Evolutionary conservation across 2,113 vertebrate species (phyloP), one percentile per base, ranked within the genome.

Genomic region (Cavia porcellus): DNA sequence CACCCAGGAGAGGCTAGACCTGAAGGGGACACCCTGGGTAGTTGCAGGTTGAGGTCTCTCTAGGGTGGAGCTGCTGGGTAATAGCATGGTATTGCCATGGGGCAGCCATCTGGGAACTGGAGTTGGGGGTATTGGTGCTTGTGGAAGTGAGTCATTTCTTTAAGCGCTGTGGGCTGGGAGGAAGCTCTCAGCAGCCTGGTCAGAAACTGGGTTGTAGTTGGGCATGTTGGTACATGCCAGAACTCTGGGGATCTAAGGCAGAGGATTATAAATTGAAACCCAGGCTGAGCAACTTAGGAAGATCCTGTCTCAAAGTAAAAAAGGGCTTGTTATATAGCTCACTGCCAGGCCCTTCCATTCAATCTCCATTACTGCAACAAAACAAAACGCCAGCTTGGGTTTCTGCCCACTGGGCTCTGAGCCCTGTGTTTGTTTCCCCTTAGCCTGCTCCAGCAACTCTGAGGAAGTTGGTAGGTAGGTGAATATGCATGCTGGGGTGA

Each of bases 371-470:
- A 35, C 50, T 11, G 15, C 47, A 80, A 50, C 45, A 52, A 30
- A 42, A 47, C 74, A 77, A 14, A 45, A 45, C 32, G 35, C 4
- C 77, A 35, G 50, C 50, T 30, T 80, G 30, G 47, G 20, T 22
- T 79, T 80, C 79, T 82, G 2, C 28, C 84, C 20, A 17, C 9
- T 77, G 50, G 64, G 11, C n/a, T 85, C 42, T 68, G 62, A 83
- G 79, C 55, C 47, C 61, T 79, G 5, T 93, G 30, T 81, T 66
- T 90, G 38, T 90, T 93, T 96, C 25, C 9, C 61, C 50, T 90
- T 45, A 68, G 45, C 20, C 64, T 95, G 28, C 22, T 38, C 38
- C 2, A 20, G 57, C 9, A 15, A 62, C 79, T 72, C 32, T 74
- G 55, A 81, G 42, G 45, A 59, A 79, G 68, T 77, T 24, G 4